Evolutionary conservation across 30 jellyfish, hydroid and myxozoan species (phyloP), one percentile per base, ranked within the genome.

Genomic region (Chrysaora quinquecirrha): DNA sequence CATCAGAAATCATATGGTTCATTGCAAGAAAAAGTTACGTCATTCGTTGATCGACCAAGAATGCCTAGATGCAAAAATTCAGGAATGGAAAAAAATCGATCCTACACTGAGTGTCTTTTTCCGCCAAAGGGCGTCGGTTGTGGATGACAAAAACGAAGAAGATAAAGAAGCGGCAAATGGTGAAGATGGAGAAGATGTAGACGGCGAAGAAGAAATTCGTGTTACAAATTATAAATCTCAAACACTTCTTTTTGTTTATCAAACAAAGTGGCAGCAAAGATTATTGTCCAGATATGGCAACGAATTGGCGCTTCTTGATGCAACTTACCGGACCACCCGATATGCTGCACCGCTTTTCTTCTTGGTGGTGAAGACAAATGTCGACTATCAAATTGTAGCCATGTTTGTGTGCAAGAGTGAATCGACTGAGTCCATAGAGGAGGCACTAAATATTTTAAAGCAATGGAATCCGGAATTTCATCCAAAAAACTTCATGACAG

Each of bases 1-100:
- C 4, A 76, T 76, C 0, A 27, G 87, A 11, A 76, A 52, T 21
- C 77, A 76, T 34, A 76, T 76, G 78, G 77, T 22, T 1, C 20
- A 33, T 1, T 19, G 38, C 18, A 52, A 22, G 19, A 27, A 25
- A n/a, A 76, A 76, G 46, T 16, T 30, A 28, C 64, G 69, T 1
- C 25, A 14, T 1, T 56, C 87, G 3, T 1, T 52, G 49, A 34
- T 76, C 43, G 87, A 50, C 22, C 71, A 72, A 52, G 77, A 76
- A 25, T 30, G 47, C 47, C 61, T 76, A 11, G 67, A 3, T 19
- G 65, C 62, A 1, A 58, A 29, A 30, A 19, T 76, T 3, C 30
- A 54, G 34, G 62, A 34, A 76, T 76, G 87, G 87, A 54, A 22
- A 20, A 32, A 14, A 22, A 43, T 25, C 20, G 66, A 56, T 34